Conservation (phyloP, 2,797 vertebrate genomes). For the Cuniculus paca region DNA sequence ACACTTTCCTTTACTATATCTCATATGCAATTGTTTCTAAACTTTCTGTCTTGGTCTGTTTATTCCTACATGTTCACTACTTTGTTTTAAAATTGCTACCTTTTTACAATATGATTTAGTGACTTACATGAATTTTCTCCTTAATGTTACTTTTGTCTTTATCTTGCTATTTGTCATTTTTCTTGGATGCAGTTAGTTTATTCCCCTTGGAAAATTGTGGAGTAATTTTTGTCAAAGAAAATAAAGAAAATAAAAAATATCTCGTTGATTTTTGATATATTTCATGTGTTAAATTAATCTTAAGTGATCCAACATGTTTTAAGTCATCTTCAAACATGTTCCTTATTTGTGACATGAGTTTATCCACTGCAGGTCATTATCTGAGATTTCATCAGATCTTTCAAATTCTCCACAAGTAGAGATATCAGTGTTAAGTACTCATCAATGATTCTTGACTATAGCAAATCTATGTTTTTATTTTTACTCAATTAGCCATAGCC, state of each 20-base stretch:
- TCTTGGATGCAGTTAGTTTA: background rate
- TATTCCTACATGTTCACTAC: background rate
- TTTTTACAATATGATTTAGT: background rate
- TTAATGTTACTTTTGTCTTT: background rate
- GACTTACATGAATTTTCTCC: background rate
- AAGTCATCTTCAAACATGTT: background rate
- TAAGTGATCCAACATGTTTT: background rate
- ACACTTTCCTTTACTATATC: background rate
- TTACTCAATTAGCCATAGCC: background rate
- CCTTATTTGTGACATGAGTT: background rate
- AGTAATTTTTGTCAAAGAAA: slow-evolving; percentile 13
- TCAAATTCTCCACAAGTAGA: background rate
- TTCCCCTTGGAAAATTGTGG: slow-evolving; percentile 1
- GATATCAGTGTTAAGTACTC: background rate
- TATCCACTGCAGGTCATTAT: background rate
- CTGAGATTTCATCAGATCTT: background rate
- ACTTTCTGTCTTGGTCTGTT: slow-evolving; percentile 16
- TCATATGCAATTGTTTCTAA: slow-evolving; percentile 40
- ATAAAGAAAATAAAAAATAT: background rate
- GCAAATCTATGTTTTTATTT: background rate
- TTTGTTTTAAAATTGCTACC: background rate
- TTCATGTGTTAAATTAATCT: slow-evolving; percentile 3
- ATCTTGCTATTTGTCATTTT: slow-evolving; percentile 36
- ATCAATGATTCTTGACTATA: background rate
- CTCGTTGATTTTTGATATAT: background rate